Evolutionary conservation across 1,140 invertebrate species (phyloP).

Genomic region (Zaprionus nigranus): DNA sequence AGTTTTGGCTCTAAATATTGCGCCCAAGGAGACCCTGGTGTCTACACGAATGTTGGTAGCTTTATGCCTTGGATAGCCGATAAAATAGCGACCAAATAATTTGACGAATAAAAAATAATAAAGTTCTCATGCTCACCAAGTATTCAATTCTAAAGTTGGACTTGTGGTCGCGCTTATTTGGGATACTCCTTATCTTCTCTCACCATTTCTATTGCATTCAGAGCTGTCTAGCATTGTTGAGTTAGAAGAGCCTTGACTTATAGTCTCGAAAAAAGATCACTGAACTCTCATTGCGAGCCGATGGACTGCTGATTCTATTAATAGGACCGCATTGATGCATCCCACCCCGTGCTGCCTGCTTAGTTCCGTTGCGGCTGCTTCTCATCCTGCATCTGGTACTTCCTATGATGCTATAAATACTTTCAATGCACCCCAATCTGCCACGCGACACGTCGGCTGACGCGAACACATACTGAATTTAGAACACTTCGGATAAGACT

Average conservation of each 20-base stretch:
- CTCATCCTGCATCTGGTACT: slow-evolving; percentile 39
- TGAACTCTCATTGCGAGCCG: slow-evolving; percentile 39
- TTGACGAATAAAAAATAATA: neutral
- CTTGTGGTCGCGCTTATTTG: neutral
- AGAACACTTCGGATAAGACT: slow-evolving; percentile 34
- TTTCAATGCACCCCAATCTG: slow-evolving; percentile 15
- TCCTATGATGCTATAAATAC: slow-evolving; percentile 67
- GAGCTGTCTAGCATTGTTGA: neutral
- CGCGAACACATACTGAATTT: slow-evolving; percentile 36
- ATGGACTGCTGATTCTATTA: slow-evolving; percentile 15
- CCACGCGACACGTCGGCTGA: slow-evolving; percentile 57
- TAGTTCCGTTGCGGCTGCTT: slow-evolving; percentile 57
- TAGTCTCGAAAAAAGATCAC: slow-evolving; percentile 26
- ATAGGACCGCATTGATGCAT: slow-evolving; percentile 40
- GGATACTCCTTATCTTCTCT: too few relatives aligned
- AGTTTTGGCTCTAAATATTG: neutral
- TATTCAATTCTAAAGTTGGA: neutral
- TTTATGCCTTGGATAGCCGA: slow-evolving; percentile 31
- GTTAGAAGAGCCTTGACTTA: neutral
- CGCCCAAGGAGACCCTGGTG: neutral
- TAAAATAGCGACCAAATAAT: slow-evolving; percentile 12
- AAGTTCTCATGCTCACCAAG: neutral
- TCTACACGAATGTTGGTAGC: slow-evolving; percentile 33
- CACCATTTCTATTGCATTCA: neutral
- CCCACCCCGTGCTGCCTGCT: slow-evolving; percentile 21